These are phyloP conservation scores for Synaphobranchus kaupii DNA, from an alignment of 2,797 vertebrate species.

Conservation along the genomic window DNA sequence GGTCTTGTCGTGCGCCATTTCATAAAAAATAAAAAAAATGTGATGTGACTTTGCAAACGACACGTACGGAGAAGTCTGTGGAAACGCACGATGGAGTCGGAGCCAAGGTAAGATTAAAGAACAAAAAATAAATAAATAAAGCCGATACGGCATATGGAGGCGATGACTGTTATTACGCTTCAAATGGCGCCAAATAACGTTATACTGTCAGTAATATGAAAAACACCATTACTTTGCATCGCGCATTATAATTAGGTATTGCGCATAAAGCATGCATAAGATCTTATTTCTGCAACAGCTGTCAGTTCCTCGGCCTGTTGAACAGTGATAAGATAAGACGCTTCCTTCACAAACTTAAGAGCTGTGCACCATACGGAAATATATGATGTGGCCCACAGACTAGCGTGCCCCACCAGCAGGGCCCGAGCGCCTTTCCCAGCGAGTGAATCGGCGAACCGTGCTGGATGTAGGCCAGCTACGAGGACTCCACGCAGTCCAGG, in stretches of 20 bases:
- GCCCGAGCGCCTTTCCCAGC: not conserved
- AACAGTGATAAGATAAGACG: not conserved
- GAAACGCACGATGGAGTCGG: too few species aligned
- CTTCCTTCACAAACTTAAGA: not conserved
- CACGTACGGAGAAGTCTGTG: too few species aligned
- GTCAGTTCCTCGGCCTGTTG: not conserved
- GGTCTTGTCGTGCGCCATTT: too few species aligned
- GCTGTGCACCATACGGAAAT: not conserved
- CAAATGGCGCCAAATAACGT: too few species aligned
- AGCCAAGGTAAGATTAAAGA: too few species aligned
- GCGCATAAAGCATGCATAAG: not conserved
- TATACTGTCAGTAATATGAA: too few species aligned
- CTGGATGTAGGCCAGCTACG: not conserved
- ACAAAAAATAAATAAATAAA: too few species aligned
- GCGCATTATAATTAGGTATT: not conserved
- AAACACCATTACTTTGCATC: not conserved
- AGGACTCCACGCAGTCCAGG: conserved; percentile 8
- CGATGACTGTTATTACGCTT: too few species aligned
- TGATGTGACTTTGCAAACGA: too few species aligned
- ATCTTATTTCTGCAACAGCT: not conserved
- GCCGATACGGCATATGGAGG: too few species aligned
- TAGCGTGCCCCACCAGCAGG: not conserved
- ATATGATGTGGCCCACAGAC: not conserved
- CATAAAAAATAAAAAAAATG: too few species aligned
- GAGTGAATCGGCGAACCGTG: not conserved